Evolutionary conservation across 2,888 invertebrate genomes (phyloP).

Genomic region (Catocala nupta): DNA sequence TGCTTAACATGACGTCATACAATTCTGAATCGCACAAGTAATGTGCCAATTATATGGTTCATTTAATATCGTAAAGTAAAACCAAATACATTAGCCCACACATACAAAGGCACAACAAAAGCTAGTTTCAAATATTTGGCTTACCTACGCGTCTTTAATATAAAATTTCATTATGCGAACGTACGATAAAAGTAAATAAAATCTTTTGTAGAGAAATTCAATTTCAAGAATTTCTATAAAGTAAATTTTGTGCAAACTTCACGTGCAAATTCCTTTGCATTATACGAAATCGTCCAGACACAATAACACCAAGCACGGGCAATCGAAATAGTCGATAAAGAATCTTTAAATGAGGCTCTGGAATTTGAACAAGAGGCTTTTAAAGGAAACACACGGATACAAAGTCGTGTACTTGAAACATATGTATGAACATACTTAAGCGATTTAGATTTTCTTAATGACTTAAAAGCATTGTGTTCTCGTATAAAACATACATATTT

Average conservation of each 20-base stretch:
- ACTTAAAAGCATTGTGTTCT: no score
- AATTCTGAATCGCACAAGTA: no score
- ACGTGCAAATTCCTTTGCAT: constrained; percentile 24
- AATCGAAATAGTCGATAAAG: constrained; percentile 45
- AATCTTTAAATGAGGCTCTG: constrained; percentile 57
- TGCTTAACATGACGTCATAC: no score
- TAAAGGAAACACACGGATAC: constrained; percentile 40
- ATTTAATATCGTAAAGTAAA: no score
- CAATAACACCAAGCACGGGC: constrained; percentile 39
- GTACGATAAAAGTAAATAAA: constrained; percentile 14
- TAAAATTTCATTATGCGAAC: not conserved
- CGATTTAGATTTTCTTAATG: no score
- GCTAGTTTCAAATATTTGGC: not conserved
- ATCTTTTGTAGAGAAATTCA: constrained; percentile 22
- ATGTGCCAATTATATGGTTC: no score
- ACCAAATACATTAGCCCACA: no score
- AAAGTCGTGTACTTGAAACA: not conserved
- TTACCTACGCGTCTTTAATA: not conserved
- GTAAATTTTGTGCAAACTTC: constrained; percentile 4
- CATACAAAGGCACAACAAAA: no score
- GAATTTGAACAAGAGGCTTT: constrained; percentile 49
- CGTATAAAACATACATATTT: no score
- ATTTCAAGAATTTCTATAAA: constrained; percentile 20
- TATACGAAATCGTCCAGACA: constrained; percentile 41
- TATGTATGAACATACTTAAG: no score